A percentile compares a stretch with the other conserved stretches of the same genome.
Evolutionary conservation across 2,113 vertebrate species (phyloP).

Genomic region (Pundamilia nyererei): DNA sequence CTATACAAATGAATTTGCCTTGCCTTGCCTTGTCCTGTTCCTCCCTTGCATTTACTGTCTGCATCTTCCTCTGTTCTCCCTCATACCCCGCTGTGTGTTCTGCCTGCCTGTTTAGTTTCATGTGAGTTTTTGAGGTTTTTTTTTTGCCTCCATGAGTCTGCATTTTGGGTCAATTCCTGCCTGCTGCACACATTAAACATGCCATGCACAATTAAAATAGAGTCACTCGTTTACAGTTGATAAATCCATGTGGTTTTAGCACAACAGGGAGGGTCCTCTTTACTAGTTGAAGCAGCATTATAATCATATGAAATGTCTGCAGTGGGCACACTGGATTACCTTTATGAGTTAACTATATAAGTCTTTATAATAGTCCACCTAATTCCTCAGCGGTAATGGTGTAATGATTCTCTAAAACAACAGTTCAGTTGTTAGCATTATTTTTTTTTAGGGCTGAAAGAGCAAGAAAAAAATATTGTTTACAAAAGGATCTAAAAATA

Average conservation of each 20-base stretch:
- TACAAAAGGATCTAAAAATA: neutral
- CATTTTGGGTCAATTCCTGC: neutral
- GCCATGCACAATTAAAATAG: neutral
- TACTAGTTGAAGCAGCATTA: neutral
- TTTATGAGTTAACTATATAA: neutral
- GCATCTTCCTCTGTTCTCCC: rapidly evolving
- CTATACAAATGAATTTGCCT: too few species aligned
- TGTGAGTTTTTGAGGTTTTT: rapidly evolving
- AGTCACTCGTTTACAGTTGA: neutral
- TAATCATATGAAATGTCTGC: neutral
- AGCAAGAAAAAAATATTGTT: neutral
- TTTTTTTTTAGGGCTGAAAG: neutral
- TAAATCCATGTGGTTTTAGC: neutral
- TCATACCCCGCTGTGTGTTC: neutral
- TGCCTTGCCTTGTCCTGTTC: neutral
- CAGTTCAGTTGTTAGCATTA: neutral
- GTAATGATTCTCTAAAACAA: neutral
- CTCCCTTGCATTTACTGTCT: neutral
- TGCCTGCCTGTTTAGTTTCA: neutral
- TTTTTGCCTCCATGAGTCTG: neutral
- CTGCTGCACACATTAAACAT: neutral
- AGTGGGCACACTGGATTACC: neutral
- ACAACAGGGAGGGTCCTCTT: neutral
- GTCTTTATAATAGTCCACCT: neutral
- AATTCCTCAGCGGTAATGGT: neutral